phyloP scores from a whole-genome alignment of 2,113 vertebrate genomes.

The Vireo altiloquus region DNA sequence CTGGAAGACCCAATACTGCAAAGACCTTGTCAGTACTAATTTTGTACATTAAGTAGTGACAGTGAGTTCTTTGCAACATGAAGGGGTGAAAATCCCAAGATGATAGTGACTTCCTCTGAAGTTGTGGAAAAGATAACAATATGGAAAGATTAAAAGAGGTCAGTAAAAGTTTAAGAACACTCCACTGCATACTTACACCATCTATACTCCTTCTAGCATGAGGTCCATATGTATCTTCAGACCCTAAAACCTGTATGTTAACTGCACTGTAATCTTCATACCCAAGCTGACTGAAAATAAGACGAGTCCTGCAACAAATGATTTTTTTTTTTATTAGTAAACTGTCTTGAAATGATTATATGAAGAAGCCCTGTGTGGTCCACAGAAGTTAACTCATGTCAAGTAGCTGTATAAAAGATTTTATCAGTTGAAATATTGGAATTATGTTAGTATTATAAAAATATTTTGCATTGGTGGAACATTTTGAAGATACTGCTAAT shows the following conservation, averaged over 20 bases:
- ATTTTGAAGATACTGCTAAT: not conserved
- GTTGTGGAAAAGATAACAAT: constrained; percentile 37
- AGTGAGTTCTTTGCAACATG: not conserved
- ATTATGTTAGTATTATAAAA: not conserved
- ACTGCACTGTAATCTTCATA: constrained; percentile 82
- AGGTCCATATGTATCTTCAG: constrained; percentile 83
- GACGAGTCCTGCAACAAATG: constrained; percentile 71
- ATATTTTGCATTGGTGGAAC: not conserved
- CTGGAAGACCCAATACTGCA: not conserved
- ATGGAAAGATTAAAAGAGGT: constrained; percentile 45
- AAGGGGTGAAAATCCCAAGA: constrained; percentile 39
- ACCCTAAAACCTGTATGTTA: constrained; percentile 83
- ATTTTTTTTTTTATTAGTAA: constrained; percentile 25
- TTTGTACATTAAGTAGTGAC: not conserved
- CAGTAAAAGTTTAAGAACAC: constrained; percentile 47
- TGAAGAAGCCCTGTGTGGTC: not conserved
- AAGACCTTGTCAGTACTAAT: not conserved
- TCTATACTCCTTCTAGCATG: constrained; percentile 70
- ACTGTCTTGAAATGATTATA: not conserved
- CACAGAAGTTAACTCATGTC: not conserved
- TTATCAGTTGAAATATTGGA: not conserved
- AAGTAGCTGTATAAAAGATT: not conserved
- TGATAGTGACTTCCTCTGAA: constrained; percentile 35
- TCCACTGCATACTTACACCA: constrained; percentile 62
- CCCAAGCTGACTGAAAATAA: constrained; percentile 78